These are phyloP conservation scores for Sterna hirundo DNA, from an alignment of 2,113 vertebrate species.

Conservation along the genomic window DNA sequence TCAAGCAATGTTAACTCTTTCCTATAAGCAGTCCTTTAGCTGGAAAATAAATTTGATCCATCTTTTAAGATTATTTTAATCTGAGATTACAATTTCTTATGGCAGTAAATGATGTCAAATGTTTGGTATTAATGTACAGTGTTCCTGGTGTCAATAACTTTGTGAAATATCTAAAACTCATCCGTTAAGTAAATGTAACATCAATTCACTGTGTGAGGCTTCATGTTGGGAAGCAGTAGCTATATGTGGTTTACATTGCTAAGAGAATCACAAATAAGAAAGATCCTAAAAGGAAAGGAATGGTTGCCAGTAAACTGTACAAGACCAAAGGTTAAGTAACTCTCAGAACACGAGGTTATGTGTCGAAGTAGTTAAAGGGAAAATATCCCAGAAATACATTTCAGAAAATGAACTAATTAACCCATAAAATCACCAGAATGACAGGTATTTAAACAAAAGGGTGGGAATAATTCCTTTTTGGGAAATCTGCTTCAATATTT, in stretches of 20 bases:
- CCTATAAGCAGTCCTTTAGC: not conserved
- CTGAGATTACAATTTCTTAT: not conserved
- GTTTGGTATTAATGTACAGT: not conserved
- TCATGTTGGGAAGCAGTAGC: slow-evolving; percentile 2
- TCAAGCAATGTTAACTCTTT: slow-evolving; percentile 19
- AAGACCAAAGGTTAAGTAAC: slow-evolving; percentile 58
- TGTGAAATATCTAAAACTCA: not conserved
- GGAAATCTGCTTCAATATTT: not conserved
- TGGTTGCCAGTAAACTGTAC: slow-evolving; percentile 34
- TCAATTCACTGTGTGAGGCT: not conserved
- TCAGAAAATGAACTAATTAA: slow-evolving; percentile 59
- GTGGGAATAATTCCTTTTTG: slow-evolving; percentile 2
- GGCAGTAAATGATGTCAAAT: not conserved
- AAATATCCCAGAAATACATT: slow-evolving; percentile 53
- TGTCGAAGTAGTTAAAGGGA: slow-evolving; percentile 45
- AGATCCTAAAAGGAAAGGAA: slow-evolving; percentile 47
- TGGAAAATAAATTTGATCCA: not conserved
- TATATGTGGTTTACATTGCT: slow-evolving; percentile 20
- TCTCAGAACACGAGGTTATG: slow-evolving; percentile 45
- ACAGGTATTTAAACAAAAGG: slow-evolving; percentile 38
- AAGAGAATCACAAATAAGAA: slow-evolving; percentile 26
- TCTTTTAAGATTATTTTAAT: not conserved
- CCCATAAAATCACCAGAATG: slow-evolving; percentile 31
- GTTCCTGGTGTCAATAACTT: not conserved
- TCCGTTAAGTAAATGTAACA: not conserved